Evolutionary conservation across 2,888 invertebrate species (phyloP).

Genomic region (Marronus borbonicus): DNA sequence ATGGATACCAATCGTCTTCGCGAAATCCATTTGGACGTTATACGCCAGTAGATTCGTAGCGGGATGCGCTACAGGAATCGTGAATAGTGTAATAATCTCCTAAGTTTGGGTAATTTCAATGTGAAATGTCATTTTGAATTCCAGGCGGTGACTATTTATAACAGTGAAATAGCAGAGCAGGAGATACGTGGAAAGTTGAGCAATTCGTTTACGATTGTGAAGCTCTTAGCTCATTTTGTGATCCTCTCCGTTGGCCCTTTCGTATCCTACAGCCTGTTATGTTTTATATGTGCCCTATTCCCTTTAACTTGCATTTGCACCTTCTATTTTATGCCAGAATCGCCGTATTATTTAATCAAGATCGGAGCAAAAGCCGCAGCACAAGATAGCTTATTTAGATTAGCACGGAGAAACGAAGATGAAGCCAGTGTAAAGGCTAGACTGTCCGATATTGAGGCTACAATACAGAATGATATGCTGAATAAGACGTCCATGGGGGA

Average conservation of each 20-base stretch:
- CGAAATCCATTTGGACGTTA: slow-evolving; percentile 70
- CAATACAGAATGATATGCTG: slow-evolving; percentile 64
- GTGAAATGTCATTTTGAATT: slow-evolving; percentile 56
- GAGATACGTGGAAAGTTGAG: slow-evolving; percentile 67
- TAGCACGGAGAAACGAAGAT: slow-evolving; percentile 49
- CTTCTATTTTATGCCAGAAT: slow-evolving; percentile 75
- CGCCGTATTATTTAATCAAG: slow-evolving; percentile 62
- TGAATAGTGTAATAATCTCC: slow-evolving; percentile 39
- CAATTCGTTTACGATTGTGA: slow-evolving; percentile 53
- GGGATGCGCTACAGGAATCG: slow-evolving; percentile 81
- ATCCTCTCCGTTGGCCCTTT: slow-evolving; percentile 72
- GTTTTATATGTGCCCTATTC: slow-evolving; percentile 49
- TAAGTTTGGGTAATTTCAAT: not conserved
- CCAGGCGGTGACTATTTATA: slow-evolving; percentile 68
- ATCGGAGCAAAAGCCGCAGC: slow-evolving; percentile 65
- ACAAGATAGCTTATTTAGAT: slow-evolving; percentile 60
- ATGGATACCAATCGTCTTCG: slow-evolving; percentile 68
- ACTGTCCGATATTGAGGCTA: slow-evolving; percentile 67
- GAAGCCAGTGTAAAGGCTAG: slow-evolving; percentile 64
- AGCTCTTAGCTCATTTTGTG: slow-evolving; percentile 68
- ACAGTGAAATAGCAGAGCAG: slow-evolving; percentile 69
- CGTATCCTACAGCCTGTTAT: slow-evolving; percentile 68
- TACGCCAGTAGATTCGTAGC: slow-evolving; percentile 77
- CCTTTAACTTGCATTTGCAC: slow-evolving; percentile 52
- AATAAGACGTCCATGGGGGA: slow-evolving; percentile 60